These are phyloP conservation scores for Fragum sueziense DNA, from an alignment of 2,888 invertebrate species.

Conservation along the genomic window DNA sequence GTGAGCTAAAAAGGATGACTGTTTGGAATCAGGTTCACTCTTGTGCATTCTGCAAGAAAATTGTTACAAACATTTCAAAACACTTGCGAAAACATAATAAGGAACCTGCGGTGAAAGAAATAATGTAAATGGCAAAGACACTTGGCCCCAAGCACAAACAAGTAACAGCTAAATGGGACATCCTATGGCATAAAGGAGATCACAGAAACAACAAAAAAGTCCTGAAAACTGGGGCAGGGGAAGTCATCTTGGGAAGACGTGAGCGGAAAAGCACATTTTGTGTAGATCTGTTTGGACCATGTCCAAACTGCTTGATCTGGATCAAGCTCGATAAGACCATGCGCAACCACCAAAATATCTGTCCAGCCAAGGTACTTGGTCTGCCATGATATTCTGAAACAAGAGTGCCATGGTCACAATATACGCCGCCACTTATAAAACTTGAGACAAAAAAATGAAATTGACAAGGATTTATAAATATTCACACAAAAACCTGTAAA, in stretches of 20 bases:
- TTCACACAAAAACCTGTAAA: too few relatives aligned
- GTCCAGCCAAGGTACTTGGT: background rate
- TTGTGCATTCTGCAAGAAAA: background rate
- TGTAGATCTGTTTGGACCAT: background rate
- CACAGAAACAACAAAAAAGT: conserved; percentile 10
- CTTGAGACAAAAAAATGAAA: too few relatives aligned
- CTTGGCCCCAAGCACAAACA: conserved; percentile 15
- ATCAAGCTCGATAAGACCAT: background rate
- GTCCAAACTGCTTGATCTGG: background rate
- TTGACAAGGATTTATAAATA: too few relatives aligned
- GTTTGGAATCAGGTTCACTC: conserved; percentile 1
- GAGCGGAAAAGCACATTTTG: background rate
- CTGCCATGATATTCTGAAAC: background rate
- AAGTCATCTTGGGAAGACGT: conserved; percentile 5
- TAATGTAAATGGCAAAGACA: conserved; percentile 23
- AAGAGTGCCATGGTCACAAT: too few relatives aligned
- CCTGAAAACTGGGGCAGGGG: background rate
- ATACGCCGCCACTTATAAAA: too few relatives aligned
- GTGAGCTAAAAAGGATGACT: background rate
- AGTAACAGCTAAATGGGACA: conserved; percentile 32
- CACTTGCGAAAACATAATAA: conserved; percentile 29
- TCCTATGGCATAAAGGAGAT: conserved; percentile 24
- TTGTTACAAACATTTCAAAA: background rate
- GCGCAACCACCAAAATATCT: background rate
- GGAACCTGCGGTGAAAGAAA: conserved; percentile 32